A percentile compares a stretch with the other conserved stretches of the same genome.
phyloP scores from a whole-genome alignment of 2,113 vertebrate species.

The Myrmecophaga tridactyla region DNA sequence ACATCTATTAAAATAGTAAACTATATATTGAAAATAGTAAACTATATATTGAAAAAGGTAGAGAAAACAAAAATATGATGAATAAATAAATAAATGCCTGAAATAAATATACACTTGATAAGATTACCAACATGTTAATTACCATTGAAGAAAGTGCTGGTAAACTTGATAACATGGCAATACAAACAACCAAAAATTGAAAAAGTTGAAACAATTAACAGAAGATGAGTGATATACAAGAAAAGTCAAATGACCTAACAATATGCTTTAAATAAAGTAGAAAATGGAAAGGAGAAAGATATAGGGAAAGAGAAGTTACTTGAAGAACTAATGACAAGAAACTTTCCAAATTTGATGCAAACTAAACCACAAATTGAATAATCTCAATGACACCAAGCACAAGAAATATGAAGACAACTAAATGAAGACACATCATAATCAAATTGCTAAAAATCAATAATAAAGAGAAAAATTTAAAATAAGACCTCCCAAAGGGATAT shows the following conservation, averaged over 20 bases:
- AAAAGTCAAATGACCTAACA: neutral
- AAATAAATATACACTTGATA: neutral
- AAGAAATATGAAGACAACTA: too few species aligned
- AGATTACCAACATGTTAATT: neutral
- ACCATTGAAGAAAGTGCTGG: neutral
- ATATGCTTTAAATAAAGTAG: neutral
- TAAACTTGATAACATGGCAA: neutral
- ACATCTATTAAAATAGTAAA: neutral
- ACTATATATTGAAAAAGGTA: too few species aligned
- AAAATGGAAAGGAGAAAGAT: neutral
- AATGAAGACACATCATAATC: too few species aligned
- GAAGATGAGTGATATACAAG: neutral
- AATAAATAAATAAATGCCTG: neutral
- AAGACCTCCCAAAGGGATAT: too few species aligned
- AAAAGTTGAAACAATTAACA: neutral
- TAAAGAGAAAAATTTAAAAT: too few species aligned
- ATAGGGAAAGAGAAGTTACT: neutral
- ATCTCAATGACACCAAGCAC: neutral
- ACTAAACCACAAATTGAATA: neutral
- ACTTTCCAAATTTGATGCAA: neutral
- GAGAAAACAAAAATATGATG: neutral
- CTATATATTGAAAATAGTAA: too few species aligned
- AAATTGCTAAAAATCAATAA: too few species aligned
- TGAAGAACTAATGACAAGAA: neutral
- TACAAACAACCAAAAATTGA: neutral